phyloP scores from a whole-genome alignment of 1,140 invertebrate genomes.

The Heliconius hewitsoni region DNA sequence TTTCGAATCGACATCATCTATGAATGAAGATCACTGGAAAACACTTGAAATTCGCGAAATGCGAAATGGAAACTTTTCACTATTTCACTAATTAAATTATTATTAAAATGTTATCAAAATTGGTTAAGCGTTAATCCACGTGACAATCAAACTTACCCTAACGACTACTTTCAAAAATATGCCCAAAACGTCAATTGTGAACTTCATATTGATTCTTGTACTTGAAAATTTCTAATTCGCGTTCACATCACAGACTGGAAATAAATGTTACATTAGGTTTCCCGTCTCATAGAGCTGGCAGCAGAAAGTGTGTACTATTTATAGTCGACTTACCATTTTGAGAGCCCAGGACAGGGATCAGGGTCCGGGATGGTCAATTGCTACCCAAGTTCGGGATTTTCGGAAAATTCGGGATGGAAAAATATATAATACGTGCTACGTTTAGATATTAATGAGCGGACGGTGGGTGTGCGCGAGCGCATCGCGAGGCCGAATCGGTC shows the following conservation, averaged over 20 bases:
- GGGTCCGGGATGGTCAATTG: conserved; percentile 29
- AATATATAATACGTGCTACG: conserved; percentile 74
- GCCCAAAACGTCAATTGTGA: conserved; percentile 77
- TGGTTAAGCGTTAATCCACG: background rate
- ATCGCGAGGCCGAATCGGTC: conserved; percentile 69
- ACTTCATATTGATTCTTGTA: conserved; percentile 72
- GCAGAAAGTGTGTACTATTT: conserved; percentile 41
- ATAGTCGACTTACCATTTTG: conserved; percentile 55
- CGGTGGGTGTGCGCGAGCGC: conserved; percentile 61
- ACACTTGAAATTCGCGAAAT: background rate
- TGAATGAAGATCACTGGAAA: no score
- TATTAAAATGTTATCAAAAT: no score
- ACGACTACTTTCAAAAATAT: conserved; percentile 79
- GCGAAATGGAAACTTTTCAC: background rate
- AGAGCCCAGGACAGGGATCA: conserved; percentile 19
- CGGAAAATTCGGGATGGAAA: conserved; percentile 59
- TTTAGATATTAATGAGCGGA: conserved; percentile 63
- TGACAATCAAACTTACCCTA: conserved; percentile 63
- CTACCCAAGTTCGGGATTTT: conserved; percentile 47
- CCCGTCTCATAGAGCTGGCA: conserved; percentile 34
- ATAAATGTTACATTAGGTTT: conserved; percentile 48
- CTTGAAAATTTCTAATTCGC: conserved; percentile 48
- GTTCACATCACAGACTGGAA: conserved; percentile 70
- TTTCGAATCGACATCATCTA: no score
- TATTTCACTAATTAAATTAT: background rate